These are phyloP conservation scores for Halcyon chelicuti DNA, from an alignment of 2,797 vertebrate species.

Conservation along the genomic window DNA sequence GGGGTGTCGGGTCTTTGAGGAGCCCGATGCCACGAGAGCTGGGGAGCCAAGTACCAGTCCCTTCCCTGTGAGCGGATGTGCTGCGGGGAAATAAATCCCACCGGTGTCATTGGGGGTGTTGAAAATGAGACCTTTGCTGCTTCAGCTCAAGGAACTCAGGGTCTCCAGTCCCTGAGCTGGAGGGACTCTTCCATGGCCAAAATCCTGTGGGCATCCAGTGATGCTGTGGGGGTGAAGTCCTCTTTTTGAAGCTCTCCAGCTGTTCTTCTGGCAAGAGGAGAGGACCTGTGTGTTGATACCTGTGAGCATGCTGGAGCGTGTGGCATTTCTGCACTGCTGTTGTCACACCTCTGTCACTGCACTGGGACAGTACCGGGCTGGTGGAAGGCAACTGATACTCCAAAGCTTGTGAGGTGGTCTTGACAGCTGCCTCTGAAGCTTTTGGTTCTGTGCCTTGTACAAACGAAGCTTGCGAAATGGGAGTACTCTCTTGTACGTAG, in stretches of 20 bases:
- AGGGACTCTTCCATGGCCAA: not conserved
- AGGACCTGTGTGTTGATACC: not conserved
- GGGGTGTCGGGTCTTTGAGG: not conserved
- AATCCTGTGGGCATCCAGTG: not conserved
- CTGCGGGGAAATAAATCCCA: not conserved
- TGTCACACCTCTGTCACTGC: not conserved
- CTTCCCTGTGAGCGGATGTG: not conserved
- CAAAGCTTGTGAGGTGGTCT: not conserved
- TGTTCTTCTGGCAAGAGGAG: not conserved
- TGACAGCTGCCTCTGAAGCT: not conserved
- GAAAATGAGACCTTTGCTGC: not conserved
- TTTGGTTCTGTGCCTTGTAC: not conserved
- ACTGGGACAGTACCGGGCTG: accelerated
- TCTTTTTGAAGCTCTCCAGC: not conserved
- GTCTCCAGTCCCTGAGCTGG: accelerated
- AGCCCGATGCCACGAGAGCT: not conserved
- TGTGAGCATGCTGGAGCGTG: accelerated
- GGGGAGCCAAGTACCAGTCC: not conserved
- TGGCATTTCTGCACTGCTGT: accelerated
- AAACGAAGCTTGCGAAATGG: not conserved
- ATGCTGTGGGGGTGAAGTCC: not conserved
- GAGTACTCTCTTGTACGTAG: not conserved
- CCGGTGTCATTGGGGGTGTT: not conserved
- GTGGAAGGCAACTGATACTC: not conserved
- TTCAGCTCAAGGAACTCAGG: not conserved